These are phyloP conservation scores for Oxytorus armatus DNA, from an alignment of 2,888 invertebrate species.

Conservation along the genomic window DNA sequence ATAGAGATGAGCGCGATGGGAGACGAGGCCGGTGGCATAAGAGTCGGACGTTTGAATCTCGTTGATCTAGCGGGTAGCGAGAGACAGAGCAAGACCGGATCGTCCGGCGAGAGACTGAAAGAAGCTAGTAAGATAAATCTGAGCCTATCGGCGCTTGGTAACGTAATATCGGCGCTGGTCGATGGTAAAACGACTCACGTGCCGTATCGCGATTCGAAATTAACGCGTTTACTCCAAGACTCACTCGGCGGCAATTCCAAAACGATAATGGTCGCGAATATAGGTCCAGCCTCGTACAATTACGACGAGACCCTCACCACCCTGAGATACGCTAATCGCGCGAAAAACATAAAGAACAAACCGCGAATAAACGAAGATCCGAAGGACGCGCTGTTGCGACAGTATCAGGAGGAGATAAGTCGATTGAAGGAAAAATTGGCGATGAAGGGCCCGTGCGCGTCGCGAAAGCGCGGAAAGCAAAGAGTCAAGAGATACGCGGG, in stretches of 20 bases:
- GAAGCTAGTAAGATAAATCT: slow-evolving; percentile 99
- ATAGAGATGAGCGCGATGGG: slow-evolving; percentile 95
- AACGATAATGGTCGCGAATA: slow-evolving; percentile 99
- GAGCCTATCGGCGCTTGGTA: slow-evolving; percentile 98
- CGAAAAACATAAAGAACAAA: slow-evolving; percentile 99
- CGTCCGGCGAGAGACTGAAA: slow-evolving; percentile 95
- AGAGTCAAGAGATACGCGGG: slow-evolving; percentile 85
- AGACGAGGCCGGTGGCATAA: slow-evolving; percentile 84
- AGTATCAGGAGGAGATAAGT: slow-evolving; percentile 98
- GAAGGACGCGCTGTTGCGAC: slow-evolving; percentile 97
- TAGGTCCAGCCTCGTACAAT: slow-evolving; percentile 98
- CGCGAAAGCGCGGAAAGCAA: slow-evolving; percentile 81
- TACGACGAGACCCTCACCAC: slow-evolving; percentile 99
- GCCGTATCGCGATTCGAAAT: slow-evolving; percentile 98
- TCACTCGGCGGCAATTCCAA: slow-evolving; percentile 99
- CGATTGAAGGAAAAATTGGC: slow-evolving; percentile 86
- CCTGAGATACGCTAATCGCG: slow-evolving; percentile 97
- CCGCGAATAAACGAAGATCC: slow-evolving; percentile 99
- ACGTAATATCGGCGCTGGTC: slow-evolving; percentile 98
- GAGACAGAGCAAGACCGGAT: slow-evolving; percentile 97
- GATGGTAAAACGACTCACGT: slow-evolving; percentile 97
- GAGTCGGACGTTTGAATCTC: slow-evolving; percentile 98
- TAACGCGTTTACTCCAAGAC: slow-evolving; percentile 98
- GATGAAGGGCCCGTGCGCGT: slow-evolving; percentile 80
- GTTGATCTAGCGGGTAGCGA: slow-evolving; percentile 99